Percentiles rank a stretch among this genome's conserved stretches.
Evolutionary conservation across 2,113 vertebrate species (phyloP).

Genomic region (Fregata magnificens): DNA sequence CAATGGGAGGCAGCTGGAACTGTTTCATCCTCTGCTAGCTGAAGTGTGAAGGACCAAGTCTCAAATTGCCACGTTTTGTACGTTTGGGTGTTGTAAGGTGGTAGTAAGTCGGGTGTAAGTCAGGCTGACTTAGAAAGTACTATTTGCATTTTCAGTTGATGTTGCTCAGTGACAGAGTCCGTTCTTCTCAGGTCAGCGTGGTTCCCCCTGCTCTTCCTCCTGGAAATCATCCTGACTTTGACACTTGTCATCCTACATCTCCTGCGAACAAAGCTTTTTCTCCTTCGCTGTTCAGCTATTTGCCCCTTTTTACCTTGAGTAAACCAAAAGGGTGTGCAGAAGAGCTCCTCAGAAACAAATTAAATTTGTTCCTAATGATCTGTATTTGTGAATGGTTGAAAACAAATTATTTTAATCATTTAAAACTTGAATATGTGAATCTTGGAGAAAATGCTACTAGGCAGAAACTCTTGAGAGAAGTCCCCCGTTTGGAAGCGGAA

Average conservation of each 20-base stretch:
- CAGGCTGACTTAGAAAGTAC: background rate
- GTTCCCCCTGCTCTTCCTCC: background rate
- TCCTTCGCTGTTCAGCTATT: fast-evolving
- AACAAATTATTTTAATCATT: background rate
- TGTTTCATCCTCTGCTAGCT: background rate
- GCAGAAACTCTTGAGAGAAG: too few relatives aligned
- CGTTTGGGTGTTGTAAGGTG: background rate
- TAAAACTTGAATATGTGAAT: background rate
- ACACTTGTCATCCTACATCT: fast-evolving
- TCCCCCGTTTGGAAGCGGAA: fast-evolving
- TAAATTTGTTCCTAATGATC: background rate
- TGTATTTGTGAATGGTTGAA: background rate
- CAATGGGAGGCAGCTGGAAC: fast-evolving
- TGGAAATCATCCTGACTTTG: background rate
- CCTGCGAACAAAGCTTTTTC: background rate
- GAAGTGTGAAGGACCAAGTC: background rate
- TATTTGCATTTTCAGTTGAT: background rate
- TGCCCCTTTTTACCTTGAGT: background rate
- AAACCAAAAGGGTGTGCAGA: background rate
- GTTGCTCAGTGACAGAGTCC: too few relatives aligned
- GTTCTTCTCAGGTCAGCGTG: background rate
- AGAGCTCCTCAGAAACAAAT: background rate
- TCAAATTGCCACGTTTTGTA: fast-evolving
- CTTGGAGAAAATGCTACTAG: background rate
- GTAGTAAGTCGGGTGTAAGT: background rate